phyloP scores from a whole-genome alignment of 1,140 invertebrate species.

The Drosophila ambigua region DNA sequence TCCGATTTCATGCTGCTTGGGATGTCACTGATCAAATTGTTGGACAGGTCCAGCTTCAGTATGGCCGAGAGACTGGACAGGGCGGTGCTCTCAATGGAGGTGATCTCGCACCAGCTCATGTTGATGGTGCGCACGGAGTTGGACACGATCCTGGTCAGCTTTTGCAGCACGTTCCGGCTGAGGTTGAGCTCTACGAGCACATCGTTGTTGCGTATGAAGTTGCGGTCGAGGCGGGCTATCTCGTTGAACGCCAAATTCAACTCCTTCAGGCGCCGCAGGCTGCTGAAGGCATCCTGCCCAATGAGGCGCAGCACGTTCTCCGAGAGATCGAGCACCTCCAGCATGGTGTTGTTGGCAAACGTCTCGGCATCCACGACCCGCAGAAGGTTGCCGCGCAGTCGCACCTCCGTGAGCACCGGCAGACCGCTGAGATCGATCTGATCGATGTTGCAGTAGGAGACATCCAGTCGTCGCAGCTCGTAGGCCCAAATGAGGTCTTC shows the following conservation, averaged over 20 bases:
- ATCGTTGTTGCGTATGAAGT: slow-evolving; percentile 85
- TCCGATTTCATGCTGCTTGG: slow-evolving; percentile 86
- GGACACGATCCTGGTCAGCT: slow-evolving; percentile 85
- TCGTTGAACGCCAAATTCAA: slow-evolving; percentile 89
- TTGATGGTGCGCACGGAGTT: slow-evolving; percentile 85
- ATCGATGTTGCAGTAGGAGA: slow-evolving; percentile 87
- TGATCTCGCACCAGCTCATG: slow-evolving; percentile 87
- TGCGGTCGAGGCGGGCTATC: slow-evolving; percentile 85
- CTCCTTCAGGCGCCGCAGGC: slow-evolving; percentile 85
- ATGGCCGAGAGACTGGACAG: slow-evolving; percentile 85
- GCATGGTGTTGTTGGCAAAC: slow-evolving; percentile 86
- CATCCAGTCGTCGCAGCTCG: slow-evolving; percentile 86
- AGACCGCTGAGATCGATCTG: slow-evolving; percentile 86
- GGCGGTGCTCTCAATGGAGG: slow-evolving; percentile 84
- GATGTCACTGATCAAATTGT: slow-evolving; percentile 85
- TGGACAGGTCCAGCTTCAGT: slow-evolving; percentile 85
- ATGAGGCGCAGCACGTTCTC: slow-evolving; percentile 86
- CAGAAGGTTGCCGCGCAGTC: slow-evolving; percentile 87
- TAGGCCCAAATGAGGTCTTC: slow-evolving; percentile 84
- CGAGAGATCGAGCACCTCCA: slow-evolving; percentile 88
- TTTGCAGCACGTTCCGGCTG: slow-evolving; percentile 87
- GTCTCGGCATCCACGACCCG: slow-evolving; percentile 85
- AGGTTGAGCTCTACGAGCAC: slow-evolving; percentile 86
- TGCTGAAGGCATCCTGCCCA: slow-evolving; percentile 85
- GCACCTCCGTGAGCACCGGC: slow-evolving; percentile 85